Conservation (phyloP, 2,797 vertebrate genomes). For the Lepus townsendii region DNA sequence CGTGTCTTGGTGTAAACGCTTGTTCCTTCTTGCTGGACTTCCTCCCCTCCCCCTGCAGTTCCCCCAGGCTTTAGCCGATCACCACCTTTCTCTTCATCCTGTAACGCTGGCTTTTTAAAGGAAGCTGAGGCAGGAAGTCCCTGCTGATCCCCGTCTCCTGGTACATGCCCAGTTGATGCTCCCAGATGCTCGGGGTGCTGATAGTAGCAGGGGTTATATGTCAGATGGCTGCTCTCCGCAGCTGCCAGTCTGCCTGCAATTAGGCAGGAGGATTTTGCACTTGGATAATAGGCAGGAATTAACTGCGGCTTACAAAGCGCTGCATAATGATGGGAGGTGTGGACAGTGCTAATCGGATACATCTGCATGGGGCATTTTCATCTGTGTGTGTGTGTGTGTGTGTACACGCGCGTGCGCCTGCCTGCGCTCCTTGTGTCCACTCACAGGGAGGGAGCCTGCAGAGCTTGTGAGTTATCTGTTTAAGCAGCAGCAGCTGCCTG, state of each 20-base stretch:
- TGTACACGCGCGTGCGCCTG: too few species aligned
- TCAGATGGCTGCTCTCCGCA: constrained; percentile 10
- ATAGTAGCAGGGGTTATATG: neutral
- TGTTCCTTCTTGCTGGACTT: neutral
- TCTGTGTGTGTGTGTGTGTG: neutral
- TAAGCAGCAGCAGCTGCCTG: constrained; percentile 20
- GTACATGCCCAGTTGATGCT: neutral
- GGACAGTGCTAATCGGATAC: constrained; percentile 53
- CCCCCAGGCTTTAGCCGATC: neutral
- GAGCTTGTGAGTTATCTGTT: neutral
- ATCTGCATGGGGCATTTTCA: constrained; percentile 65
- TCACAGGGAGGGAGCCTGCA: neutral
- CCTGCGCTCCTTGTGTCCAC: too few species aligned
- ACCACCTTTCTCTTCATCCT: constrained; percentile 9
- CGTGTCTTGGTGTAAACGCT: neutral
- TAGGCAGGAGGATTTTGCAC: constrained; percentile 49
- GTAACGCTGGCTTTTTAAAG: neutral
- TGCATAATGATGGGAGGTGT: constrained; percentile 59
- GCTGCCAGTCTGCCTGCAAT: constrained; percentile 68
- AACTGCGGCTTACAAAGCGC: constrained; percentile 66
- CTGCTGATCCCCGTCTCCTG: neutral
- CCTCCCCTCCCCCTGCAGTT: too few species aligned
- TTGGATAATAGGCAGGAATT: constrained; percentile 57
- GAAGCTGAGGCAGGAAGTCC: neutral
- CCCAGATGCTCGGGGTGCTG: neutral